Evolutionary conservation across 2,888 invertebrate species (phyloP).

Genomic region (Andrena bucephala): DNA sequence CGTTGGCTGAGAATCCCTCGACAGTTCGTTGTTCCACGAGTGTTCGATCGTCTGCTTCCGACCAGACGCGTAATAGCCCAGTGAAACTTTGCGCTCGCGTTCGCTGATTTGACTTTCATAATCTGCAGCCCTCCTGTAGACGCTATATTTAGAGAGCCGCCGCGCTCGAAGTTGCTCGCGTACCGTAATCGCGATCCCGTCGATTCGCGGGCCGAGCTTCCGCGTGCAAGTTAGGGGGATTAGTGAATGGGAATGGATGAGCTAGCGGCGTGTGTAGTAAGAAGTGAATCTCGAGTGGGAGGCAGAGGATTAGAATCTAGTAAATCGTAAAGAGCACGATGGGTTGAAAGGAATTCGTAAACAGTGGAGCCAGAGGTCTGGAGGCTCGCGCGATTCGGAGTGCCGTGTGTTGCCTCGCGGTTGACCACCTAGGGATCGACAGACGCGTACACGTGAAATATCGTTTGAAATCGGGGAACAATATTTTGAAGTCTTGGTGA

Average conservation of each 20-base stretch:
- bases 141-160: slow-evolving; percentile 11
- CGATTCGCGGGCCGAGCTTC: slow-evolving; percentile 5
- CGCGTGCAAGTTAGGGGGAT: neutral
- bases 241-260: neutral
- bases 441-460: too few relatives aligned
- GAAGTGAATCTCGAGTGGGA: neutral
- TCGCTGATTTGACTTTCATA: slow-evolving; percentile 44
- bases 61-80: slow-evolving; percentile 22
- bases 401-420: too few relatives aligned
- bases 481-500: neutral
- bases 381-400: too few relatives aligned
- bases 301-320: neutral
- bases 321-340: neutral
- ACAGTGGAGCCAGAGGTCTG: too few relatives aligned
- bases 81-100: slow-evolving; percentile 25
- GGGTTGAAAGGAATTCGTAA: too few relatives aligned
- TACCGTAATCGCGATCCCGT: neutral
- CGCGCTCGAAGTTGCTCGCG: neutral
- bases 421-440: too few relatives aligned
- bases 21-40: slow-evolving; percentile 3
- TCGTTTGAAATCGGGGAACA: too few relatives aligned
- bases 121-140: neutral
- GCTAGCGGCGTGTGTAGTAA: neutral
- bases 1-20: slow-evolving; percentile 19
- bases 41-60: slow-evolving; percentile 17